Percentiles rank a stretch among this genome's conserved stretches.
These are phyloP conservation scores for Haemorhous mexicanus DNA, from an alignment of 2,113 vertebrate genomes.

Conservation along the genomic window DNA sequence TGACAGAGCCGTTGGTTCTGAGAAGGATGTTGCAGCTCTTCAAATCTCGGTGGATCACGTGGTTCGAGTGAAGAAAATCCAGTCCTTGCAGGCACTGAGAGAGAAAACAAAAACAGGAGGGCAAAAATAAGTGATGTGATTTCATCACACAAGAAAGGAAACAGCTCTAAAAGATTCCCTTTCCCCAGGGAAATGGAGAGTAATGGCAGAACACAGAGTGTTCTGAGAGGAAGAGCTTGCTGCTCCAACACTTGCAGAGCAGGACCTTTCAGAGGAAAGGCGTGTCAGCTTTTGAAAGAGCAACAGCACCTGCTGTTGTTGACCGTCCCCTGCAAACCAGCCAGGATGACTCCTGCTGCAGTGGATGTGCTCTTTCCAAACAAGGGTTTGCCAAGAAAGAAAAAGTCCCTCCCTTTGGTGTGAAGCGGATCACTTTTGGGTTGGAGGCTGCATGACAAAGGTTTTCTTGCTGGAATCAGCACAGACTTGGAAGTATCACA, in stretches of 20 bases:
- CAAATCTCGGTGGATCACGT: constrained; percentile 93
- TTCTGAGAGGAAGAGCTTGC: neutral
- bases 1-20: constrained; percentile 92
- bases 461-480: neutral
- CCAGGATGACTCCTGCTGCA: neutral
- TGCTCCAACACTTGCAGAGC: neutral
- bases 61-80: constrained; percentile 94
- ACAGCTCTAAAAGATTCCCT: neutral
- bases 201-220: neutral
- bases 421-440: neutral
- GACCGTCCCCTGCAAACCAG: neutral
- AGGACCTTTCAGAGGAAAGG: neutral
- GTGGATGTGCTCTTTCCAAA: neutral
- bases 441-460: neutral
- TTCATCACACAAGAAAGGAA: neutral
- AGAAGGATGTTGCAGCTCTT: constrained; percentile 96
- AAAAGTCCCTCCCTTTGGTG: neutral
- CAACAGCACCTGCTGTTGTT: neutral
- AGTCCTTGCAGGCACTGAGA: constrained; percentile 92
- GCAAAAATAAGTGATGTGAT: neutral
- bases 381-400: neutral
- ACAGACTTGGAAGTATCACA: neutral
- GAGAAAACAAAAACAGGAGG: neutral
- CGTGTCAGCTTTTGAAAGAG: neutral
- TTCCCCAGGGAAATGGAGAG: neutral